phyloP scores from a whole-genome alignment of 2,113 vertebrate species.

The Mustela nigripes region DNA sequence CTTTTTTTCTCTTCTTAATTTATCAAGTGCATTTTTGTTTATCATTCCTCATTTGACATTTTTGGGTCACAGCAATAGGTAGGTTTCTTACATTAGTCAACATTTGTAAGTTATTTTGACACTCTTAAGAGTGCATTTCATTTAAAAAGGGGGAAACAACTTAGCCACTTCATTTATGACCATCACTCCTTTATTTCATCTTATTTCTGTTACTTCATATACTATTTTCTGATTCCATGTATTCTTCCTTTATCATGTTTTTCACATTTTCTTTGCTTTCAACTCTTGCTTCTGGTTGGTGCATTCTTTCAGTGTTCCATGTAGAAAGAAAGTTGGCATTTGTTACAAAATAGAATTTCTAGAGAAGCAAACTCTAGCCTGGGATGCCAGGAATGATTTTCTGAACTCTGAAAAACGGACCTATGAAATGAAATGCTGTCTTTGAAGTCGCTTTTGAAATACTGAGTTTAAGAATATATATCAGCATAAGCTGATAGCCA shows the following conservation, averaged over 20 bases:
- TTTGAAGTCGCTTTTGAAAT: background rate
- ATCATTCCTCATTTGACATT: background rate
- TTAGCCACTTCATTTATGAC: background rate
- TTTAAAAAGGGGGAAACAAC: background rate
- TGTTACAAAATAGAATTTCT: background rate
- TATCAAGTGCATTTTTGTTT: background rate
- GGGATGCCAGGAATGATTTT: background rate
- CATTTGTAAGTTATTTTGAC: background rate
- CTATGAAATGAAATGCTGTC: background rate
- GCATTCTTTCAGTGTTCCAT: background rate
- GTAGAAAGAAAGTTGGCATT: background rate
- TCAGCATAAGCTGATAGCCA: background rate
- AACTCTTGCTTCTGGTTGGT: background rate
- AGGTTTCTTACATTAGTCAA: background rate
- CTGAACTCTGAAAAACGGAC: background rate
- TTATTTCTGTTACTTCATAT: background rate
- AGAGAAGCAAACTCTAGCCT: background rate
- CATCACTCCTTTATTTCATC: background rate
- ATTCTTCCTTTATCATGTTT: background rate
- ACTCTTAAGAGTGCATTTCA: background rate
- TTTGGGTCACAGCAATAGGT: background rate
- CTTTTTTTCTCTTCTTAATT: background rate
- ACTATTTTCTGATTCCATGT: background rate
- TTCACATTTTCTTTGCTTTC: background rate
- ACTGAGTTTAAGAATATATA: background rate